Evolutionary conservation across 1,140 invertebrate genomes (phyloP).

Genomic region (Platorchestia sp.): DNA sequence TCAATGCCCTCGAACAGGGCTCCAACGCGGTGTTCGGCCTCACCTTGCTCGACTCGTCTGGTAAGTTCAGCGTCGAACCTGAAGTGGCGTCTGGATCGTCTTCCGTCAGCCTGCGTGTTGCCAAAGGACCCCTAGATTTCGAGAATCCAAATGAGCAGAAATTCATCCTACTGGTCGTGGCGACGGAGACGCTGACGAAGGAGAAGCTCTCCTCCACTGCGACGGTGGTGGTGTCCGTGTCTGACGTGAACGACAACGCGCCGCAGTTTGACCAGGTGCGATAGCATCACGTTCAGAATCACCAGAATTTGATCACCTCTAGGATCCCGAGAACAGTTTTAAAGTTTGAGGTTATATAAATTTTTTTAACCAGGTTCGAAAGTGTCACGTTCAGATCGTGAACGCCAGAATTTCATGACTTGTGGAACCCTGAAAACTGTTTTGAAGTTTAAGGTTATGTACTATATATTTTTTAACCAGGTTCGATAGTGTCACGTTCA

Average conservation of each 20-base stretch:
- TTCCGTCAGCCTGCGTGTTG: conserved; percentile 84
- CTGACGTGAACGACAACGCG: conserved; percentile 92
- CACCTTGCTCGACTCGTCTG: conserved; percentile 82
- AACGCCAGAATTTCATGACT: neutral
- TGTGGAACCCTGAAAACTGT: too few relatives aligned
- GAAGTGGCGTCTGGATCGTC: conserved; percentile 83
- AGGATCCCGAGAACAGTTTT: too few relatives aligned
- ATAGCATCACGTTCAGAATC: neutral
- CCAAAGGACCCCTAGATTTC: conserved; percentile 86
- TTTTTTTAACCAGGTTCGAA: too few relatives aligned
- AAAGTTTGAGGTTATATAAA: too few relatives aligned
- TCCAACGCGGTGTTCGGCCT: conserved; percentile 78
- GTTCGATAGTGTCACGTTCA: neutral
- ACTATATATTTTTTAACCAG: too few relatives aligned
- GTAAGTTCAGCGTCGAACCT: conserved; percentile 87
- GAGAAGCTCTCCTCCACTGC: conserved; percentile 84
- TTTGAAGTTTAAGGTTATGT: too few relatives aligned
- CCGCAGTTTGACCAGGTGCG: conserved; percentile 82
- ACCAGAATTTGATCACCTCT: neutral
- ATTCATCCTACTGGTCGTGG: conserved; percentile 88
- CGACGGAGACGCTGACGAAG: conserved; percentile 84
- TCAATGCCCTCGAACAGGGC: conserved; percentile 74
- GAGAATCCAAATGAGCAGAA: conserved; percentile 93
- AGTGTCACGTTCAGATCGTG: neutral
- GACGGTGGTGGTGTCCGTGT: conserved; percentile 85